These are phyloP conservation scores for Vidua macroura DNA, from an alignment of 2,113 vertebrate species.

Conservation along the genomic window DNA sequence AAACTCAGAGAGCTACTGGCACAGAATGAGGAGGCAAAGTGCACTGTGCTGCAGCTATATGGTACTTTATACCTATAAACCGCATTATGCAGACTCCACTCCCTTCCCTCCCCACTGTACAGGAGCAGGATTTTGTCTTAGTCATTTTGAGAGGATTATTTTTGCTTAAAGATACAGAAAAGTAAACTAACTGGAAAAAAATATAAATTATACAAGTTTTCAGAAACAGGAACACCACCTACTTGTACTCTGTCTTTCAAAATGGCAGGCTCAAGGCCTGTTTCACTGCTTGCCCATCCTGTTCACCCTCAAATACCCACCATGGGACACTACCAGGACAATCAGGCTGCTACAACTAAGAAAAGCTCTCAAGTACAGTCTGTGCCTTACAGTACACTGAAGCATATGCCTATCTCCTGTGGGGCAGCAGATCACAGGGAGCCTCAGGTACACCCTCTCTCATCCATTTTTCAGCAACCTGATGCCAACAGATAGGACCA, in stretches of 20 bases:
- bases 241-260: not conserved
- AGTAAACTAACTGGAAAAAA: not conserved
- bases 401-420: not conserved
- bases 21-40: not conserved
- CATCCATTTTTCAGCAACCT: not conserved
- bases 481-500: not conserved
- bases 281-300: not conserved
- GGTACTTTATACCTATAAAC: not conserved
- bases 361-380: not conserved
- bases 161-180: not conserved
- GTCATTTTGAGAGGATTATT: not conserved
- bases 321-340: not conserved
- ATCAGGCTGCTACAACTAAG: not conserved
- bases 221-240: not conserved
- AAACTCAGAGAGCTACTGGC: not conserved
- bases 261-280: not conserved
- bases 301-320: not conserved
- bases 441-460: not conserved
- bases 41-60: accelerated
- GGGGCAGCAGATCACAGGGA: not conserved
- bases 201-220: not conserved
- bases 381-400: not conserved
- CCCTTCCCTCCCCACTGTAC: not conserved
- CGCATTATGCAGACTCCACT: not conserved
- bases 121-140: not conserved